Conservation (phyloP, 2,113 vertebrate species). For the Alectura lathami region DNA sequence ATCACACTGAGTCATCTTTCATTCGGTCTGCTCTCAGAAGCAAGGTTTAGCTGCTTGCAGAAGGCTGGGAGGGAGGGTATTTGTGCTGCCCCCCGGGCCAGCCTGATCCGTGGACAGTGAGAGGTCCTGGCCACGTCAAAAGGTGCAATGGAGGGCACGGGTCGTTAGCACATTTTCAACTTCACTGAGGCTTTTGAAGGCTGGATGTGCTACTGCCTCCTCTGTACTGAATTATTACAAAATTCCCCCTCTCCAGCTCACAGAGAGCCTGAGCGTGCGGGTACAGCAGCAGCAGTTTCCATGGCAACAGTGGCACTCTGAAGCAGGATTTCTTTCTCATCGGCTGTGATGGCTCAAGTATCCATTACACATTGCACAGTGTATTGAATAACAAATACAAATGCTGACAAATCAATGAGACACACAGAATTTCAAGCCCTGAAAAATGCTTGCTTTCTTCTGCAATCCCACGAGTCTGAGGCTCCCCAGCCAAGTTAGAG, state of each 20-base stretch:
- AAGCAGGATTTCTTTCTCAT: constrained; percentile 16
- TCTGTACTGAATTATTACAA: rapidly evolving
- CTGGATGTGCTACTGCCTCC: not conserved
- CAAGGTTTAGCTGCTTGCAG: not conserved
- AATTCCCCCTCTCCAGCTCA: not conserved
- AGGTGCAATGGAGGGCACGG: not conserved
- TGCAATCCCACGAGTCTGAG: constrained; percentile 14
- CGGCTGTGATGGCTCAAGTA: not conserved
- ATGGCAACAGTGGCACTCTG: not conserved
- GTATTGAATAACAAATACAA: not conserved
- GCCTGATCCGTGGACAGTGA: rapidly evolving
- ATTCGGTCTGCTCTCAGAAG: not conserved
- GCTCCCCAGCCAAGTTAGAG: constrained; percentile 49
- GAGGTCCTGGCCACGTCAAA: rapidly evolving
- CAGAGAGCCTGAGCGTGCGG: not conserved
- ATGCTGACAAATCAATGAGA: constrained; percentile 17
- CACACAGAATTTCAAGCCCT: not conserved
- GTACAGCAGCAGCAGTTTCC: not conserved
- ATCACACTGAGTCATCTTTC: not conserved
- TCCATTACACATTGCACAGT: not conserved
- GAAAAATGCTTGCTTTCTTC: not conserved
- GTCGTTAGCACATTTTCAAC: rapidly evolving
- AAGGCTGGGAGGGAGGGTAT: no score
- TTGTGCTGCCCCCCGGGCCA: not conserved
- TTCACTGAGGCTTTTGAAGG: not conserved